These are phyloP conservation scores for Camelus dromedarius DNA, from an alignment of 2,113 vertebrate species.

Conservation along the genomic window DNA sequence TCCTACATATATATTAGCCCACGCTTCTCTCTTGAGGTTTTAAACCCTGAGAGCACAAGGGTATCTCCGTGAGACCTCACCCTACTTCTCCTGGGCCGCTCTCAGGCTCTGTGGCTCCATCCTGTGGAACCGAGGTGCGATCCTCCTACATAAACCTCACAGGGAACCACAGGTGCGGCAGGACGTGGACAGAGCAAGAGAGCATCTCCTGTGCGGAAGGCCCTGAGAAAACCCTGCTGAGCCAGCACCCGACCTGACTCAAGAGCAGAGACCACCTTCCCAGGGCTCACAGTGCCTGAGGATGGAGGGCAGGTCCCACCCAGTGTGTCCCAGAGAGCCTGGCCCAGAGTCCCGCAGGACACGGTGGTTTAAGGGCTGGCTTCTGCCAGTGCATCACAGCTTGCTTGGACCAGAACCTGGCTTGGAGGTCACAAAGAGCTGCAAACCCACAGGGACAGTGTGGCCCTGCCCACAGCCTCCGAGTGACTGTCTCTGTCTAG, in stretches of 20 bases:
- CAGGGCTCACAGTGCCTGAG: fast-evolving
- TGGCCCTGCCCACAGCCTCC: too few relatives aligned
- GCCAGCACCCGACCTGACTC: fast-evolving
- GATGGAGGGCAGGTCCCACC: fast-evolving
- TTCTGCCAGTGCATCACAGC: background rate
- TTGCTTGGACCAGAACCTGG: background rate
- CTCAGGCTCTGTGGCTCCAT: background rate
- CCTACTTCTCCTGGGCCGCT: background rate
- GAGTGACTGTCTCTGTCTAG: fast-evolving
- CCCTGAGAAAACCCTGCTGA: background rate
- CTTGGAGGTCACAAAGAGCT: background rate
- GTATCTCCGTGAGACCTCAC: background rate
- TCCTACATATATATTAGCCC: background rate
- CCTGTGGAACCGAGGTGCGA: fast-evolving
- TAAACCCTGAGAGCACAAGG: background rate
- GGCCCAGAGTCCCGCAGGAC: fast-evolving
- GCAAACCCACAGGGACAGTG: too few relatives aligned
- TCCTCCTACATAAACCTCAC: fast-evolving
- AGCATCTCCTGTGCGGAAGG: fast-evolving
- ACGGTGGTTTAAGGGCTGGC: fast-evolving
- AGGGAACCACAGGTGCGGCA: too few relatives aligned
- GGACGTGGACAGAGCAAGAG: fast-evolving
- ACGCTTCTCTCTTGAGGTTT: background rate
- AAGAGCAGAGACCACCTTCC: background rate
- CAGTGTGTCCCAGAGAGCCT: fast-evolving